Evolutionary conservation across 2,797 vertebrate species (phyloP), one percentile per base, ranked within the genome.

Genomic region (Ptychobarbus kaznakovi): DNA sequence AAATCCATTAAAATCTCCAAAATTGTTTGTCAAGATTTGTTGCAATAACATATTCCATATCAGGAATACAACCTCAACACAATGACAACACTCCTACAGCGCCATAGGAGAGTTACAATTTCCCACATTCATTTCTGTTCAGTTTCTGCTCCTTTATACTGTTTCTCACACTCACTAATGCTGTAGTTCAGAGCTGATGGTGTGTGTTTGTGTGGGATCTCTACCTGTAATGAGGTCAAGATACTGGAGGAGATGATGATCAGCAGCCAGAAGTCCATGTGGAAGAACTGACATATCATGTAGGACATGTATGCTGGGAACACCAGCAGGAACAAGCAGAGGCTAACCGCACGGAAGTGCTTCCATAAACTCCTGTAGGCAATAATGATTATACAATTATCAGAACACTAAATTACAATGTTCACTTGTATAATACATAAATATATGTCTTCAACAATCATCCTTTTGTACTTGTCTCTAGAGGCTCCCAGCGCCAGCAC

Each of bases 251-350:
- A 99, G 90, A 99, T 99, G 91, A 99, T 99, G 92, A 99, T 99
- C 86, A 99, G 95, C 70, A 99, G 96, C 98, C 98, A 99, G 93
- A 99, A 98, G 92, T 99, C 98, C 98, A 98, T 99, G 94, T 99
- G 97, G 94, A 99, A 99, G 94, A 99, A 99, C 87, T 99, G 98
- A 93, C 97, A 99, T 89, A 99, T 99, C 98, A 99, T 99, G 88
- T 97, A 99, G 83, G 98, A 97, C 98, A 99, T 99, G 88, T 99
- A 99, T 0, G 98, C 97, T 0, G 98, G 98, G 90, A 99, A 99
- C 81, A 99, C 95, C 0, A 99, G 95, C 66, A 99, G 90, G 93
- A 99, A 99, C 70, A 96, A 92, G 89, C 98, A 99, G 82, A 99
- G 95, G 90, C 97, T 98, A 90, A 99, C 98, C 0, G 98, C 98